Evolutionary conservation across 2,888 invertebrate genomes (phyloP).

Genomic region (Artemia sinica): DNA sequence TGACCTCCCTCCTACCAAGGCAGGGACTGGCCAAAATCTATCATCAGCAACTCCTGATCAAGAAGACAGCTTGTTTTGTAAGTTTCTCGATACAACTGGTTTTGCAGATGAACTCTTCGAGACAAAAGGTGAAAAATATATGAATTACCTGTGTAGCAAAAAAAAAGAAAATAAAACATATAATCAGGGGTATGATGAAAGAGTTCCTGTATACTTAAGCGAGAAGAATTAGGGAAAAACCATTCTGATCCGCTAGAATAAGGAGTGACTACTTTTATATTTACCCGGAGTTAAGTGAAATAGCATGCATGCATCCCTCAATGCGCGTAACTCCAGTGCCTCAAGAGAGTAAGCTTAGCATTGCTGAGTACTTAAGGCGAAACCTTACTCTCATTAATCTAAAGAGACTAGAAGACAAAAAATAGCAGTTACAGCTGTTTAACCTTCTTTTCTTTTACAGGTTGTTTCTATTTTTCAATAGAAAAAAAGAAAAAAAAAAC

Average conservation of each 20-base stretch:
- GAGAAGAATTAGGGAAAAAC: neutral
- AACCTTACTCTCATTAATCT: neutral
- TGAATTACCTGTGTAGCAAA: neutral
- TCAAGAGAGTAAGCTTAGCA: neutral
- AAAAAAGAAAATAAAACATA: neutral
- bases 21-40: neutral
- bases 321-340: neutral
- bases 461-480: neutral
- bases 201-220: neutral
- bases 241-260: neutral
- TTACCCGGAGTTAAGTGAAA: slow-evolving; percentile 6
- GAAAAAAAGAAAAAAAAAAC: neutral
- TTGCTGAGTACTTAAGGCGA: neutral
- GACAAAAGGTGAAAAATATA: neutral
- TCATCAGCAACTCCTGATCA: neutral
- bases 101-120: neutral
- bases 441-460: neutral
- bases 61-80: neutral
- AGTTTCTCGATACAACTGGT: neutral
- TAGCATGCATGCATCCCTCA: neutral
- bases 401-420: neutral
- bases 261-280: slow-evolving; percentile 3
- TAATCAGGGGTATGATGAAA: neutral
- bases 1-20: neutral
- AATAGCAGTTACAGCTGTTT: neutral